Conservation (phyloP, 1,140 invertebrate species). For the Leucophenga varia region DNA sequence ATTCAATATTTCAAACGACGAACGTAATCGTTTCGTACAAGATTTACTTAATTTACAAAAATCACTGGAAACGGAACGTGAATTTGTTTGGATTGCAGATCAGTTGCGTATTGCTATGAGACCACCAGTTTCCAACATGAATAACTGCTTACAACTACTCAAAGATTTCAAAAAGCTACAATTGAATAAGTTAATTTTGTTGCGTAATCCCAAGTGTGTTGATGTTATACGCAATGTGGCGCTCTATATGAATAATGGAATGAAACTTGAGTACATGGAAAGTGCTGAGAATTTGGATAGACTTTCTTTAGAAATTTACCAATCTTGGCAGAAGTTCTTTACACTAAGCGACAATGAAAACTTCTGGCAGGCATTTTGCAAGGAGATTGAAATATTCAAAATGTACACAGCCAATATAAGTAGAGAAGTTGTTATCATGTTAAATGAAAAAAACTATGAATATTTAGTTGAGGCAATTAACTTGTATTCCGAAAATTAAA, state of each 20-base stretch:
- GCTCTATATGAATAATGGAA: constrained; percentile 70
- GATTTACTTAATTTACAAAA: constrained; percentile 16
- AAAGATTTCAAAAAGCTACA: constrained; percentile 63
- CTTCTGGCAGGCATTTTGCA: constrained; percentile 62
- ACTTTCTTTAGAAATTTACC: constrained; percentile 66
- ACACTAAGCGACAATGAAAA: too few species aligned
- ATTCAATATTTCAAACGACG: neutral
- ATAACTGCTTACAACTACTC: constrained; percentile 62
- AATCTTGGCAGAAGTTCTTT: constrained; percentile 58
- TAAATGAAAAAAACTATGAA: too few species aligned
- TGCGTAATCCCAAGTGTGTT: constrained; percentile 78
- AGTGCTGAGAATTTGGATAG: constrained; percentile 67
- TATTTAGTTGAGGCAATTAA: too few species aligned
- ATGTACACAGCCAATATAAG: constrained; percentile 60
- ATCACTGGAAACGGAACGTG: constrained; percentile 45
- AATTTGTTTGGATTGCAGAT: constrained; percentile 69
- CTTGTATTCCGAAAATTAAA: too few species aligned
- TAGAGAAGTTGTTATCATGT: constrained; percentile 58
- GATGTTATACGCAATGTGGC: constrained; percentile 70
- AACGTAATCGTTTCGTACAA: neutral
- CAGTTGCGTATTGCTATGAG: constrained; percentile 69
- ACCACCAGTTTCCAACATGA: constrained; percentile 64
- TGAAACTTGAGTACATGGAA: constrained; percentile 62
- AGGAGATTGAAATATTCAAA: constrained; percentile 60
- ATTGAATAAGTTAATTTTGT: constrained; percentile 74